These are phyloP conservation scores for Platycheirus albimanus DNA, from an alignment of 2,888 invertebrate species.

Conservation along the genomic window DNA sequence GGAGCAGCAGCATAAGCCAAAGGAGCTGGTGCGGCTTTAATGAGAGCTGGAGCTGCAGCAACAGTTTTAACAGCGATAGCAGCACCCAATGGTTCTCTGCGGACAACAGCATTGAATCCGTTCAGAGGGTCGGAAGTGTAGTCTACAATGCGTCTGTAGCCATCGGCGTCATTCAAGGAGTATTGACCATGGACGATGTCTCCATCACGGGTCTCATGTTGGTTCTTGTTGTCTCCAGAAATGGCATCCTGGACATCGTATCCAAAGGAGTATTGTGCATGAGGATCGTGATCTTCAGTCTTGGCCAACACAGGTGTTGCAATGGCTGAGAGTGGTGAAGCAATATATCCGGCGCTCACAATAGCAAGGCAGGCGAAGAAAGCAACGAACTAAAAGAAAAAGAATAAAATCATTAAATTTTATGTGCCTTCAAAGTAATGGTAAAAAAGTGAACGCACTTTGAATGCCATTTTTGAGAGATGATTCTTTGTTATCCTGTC, in stretches of 20 bases:
- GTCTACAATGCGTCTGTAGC: constrained; percentile 84
- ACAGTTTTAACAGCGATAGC: constrained; percentile 47
- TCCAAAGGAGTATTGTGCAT: constrained; percentile 83
- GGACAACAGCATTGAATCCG: constrained; percentile 84
- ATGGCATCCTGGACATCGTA: constrained; percentile 83
- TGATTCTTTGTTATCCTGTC: constrained; percentile 57
- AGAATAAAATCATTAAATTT: constrained; percentile 19
- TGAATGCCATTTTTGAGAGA: constrained; percentile 53
- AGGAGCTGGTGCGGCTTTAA: constrained; percentile 36
- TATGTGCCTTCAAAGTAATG: neutral
- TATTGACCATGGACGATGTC: constrained; percentile 84
- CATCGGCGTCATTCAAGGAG: constrained; percentile 84
- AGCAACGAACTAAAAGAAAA: constrained; percentile 71
- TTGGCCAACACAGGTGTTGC: constrained; percentile 69
- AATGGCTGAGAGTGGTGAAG: constrained; percentile 40
- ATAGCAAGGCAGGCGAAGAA: constrained; percentile 76
- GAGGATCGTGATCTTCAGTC: constrained; percentile 78
- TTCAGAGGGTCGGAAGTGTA: constrained; percentile 83
- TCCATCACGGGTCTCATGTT: constrained; percentile 83
- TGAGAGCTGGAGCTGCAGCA: constrained; percentile 59
- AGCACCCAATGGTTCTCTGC: constrained; percentile 81
- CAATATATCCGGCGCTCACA: constrained; percentile 76
- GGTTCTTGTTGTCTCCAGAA: constrained; percentile 84
- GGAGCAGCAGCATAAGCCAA: constrained; percentile 51
- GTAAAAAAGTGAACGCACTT: too few relatives aligned